A percentile compares a stretch with the other conserved stretches of the same genome.
Conservation (phyloP, 2,113 vertebrate species). For the Heteronetta atricapilla region DNA sequence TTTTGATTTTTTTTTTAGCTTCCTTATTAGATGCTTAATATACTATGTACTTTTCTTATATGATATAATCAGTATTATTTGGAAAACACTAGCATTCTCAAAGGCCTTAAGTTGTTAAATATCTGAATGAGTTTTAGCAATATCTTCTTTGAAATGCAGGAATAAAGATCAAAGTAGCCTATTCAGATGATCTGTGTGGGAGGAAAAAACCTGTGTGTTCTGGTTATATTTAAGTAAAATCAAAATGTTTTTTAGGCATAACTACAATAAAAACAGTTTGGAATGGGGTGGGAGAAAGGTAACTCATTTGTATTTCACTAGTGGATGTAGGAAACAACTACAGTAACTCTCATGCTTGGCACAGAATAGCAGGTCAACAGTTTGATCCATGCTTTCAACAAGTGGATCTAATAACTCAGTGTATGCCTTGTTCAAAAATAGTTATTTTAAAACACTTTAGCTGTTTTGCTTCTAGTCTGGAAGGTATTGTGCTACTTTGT, state of each 20-base stretch:
- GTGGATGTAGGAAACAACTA: background rate
- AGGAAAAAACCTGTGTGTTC: background rate
- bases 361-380: background rate
- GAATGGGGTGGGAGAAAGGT: rapidly evolving
- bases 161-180: background rate
- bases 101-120: background rate
- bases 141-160: background rate
- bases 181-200: background rate
- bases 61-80: background rate
- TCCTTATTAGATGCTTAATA: background rate
- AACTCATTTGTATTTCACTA: background rate
- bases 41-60: background rate
- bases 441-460: background rate
- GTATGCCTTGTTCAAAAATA: background rate
- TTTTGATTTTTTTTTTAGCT: background rate
- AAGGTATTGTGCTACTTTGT: background rate
- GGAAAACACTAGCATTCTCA: background rate
- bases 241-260: background rate
- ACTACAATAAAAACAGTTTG: background rate
- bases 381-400: background rate
- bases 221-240: background rate
- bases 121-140: background rate
- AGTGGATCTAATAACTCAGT: background rate
- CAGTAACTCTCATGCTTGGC: background rate
- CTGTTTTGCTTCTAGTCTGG: background rate